Evolutionary conservation across 2,888 invertebrate species (phyloP).

Genomic region (Poecilus cupreus): DNA sequence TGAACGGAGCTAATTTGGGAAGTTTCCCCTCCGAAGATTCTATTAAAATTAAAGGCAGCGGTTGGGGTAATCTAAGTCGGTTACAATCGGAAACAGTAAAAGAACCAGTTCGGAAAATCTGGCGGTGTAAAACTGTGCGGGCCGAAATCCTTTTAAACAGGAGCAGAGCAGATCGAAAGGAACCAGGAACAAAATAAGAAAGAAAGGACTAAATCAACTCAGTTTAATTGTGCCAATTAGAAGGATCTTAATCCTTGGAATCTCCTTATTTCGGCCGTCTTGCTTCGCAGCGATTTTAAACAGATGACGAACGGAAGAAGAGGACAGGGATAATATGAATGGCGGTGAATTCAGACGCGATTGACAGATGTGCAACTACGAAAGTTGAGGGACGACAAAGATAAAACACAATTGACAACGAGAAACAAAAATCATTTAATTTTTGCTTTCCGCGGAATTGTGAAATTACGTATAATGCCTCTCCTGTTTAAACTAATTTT

Average conservation of each 20-base stretch:
- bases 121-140: conserved; percentile 32
- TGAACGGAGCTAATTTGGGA: conserved; percentile 4
- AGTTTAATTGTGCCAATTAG: conserved; percentile 60
- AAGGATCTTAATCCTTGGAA: conserved; percentile 54
- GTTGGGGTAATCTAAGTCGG: conserved; percentile 30
- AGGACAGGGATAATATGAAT: conserved; percentile 12
- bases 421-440: neutral
- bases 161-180: conserved; percentile 22
- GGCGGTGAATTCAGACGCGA: conserved; percentile 26
- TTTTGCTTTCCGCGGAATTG: neutral
- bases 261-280: conserved; percentile 49
- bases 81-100: conserved; percentile 53
- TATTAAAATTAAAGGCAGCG: conserved; percentile 51
- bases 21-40: conserved; percentile 31
- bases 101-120: conserved; percentile 46
- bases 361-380: conserved; percentile 40
- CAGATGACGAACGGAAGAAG: conserved; percentile 54
- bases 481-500: neutral
- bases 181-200: conserved; percentile 44
- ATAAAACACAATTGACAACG: neutral
- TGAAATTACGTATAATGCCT: neutral
- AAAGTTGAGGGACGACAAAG: neutral
- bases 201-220: conserved; percentile 52
- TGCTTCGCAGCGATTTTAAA: conserved; percentile 47
- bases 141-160: conserved; percentile 46